Conservation (phyloP, 1,140 invertebrate species). For the Campoletis sonorensis region DNA sequence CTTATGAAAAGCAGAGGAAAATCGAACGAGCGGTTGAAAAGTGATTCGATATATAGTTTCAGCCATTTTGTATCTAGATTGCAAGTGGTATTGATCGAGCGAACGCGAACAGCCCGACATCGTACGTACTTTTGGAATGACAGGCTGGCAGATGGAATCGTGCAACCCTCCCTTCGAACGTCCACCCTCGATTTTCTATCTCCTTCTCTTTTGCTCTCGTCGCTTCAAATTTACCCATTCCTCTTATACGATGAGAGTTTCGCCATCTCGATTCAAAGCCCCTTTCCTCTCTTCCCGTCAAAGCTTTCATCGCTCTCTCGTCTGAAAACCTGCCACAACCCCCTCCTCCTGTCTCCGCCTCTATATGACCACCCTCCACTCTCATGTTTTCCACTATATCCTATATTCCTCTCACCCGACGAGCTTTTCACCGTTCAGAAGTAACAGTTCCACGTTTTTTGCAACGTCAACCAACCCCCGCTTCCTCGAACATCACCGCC, state of each 20-base stretch:
- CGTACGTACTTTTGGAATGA: conserved; percentile 75
- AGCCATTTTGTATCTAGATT: conserved; percentile 77
- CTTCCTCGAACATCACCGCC: conserved; percentile 12
- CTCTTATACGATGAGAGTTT: conserved; percentile 28
- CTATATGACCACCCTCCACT: conserved; percentile 54
- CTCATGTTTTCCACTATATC: conserved; percentile 55
- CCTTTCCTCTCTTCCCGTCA: conserved; percentile 36
- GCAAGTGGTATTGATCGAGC: conserved; percentile 74
- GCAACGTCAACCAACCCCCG: conserved; percentile 41
- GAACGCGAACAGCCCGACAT: conserved; percentile 69
- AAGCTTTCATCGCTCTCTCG: conserved; percentile 51
- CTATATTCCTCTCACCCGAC: conserved; percentile 56
- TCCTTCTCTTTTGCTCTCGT: conserved; percentile 42
- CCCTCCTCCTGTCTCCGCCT: conserved; percentile 69
- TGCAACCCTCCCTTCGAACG: conserved; percentile 63
- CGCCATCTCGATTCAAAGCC: conserved; percentile 48
- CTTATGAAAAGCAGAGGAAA: background rate
- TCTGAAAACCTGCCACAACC: conserved; percentile 50
- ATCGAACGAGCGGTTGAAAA: conserved; percentile 39
- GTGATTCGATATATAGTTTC: conserved; percentile 41
- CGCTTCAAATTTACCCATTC: conserved; percentile 35
- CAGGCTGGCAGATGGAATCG: conserved; percentile 76
- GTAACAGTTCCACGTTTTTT: conserved; percentile 35
- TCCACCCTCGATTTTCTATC: conserved; percentile 54
- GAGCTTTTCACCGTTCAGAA: conserved; percentile 49